Evolutionary conservation across 2,888 invertebrate species (phyloP).

Genomic region (Cerastis leucographa): DNA sequence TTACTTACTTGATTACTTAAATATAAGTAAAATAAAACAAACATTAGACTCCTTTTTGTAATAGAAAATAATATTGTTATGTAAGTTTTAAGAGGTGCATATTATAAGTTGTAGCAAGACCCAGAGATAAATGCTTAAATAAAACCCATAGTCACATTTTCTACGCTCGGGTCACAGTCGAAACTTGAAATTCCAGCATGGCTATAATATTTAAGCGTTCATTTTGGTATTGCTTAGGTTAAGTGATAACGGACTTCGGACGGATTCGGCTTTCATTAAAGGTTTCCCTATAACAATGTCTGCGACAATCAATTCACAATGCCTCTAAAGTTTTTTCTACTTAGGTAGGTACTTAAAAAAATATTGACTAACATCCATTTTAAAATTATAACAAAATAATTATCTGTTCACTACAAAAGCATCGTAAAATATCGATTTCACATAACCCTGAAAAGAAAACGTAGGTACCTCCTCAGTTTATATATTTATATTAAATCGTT

Average conservation of each 20-base stretch:
- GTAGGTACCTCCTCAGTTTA: not conserved
- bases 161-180: not conserved
- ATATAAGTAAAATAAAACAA: constrained; percentile 4
- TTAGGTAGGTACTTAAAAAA: not conserved
- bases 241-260: not conserved
- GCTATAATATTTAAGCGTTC: not conserved
- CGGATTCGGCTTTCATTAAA: not conserved
- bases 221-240: not conserved
- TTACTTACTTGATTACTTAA: not conserved
- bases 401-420: constrained; percentile 3
- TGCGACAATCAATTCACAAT: not conserved
- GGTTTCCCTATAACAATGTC: not conserved
- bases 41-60: not conserved
- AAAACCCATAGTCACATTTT: not conserved
- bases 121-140: not conserved
- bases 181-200: not conserved
- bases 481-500: constrained; percentile 67
- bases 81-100: not conserved
- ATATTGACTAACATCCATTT: not conserved
- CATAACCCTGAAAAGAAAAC: constrained; percentile 17
- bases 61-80: not conserved
- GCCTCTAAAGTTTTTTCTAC: not conserved
- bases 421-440: constrained; percentile 13
- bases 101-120: not conserved
- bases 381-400: constrained; percentile 1